Conservation (phyloP, 1,140 invertebrate genomes). For the Psilanteris sp. region DNA sequence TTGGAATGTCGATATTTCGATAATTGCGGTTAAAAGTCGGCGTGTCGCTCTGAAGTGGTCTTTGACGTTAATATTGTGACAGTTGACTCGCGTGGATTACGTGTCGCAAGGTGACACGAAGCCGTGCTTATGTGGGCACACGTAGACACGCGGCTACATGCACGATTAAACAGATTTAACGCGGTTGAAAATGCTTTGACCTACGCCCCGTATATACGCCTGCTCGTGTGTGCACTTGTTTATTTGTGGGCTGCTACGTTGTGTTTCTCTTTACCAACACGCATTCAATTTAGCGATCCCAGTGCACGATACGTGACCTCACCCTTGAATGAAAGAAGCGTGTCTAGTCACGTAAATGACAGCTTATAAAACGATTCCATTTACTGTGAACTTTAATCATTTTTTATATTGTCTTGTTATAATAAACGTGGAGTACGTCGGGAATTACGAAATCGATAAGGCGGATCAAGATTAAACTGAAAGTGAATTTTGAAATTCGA, state of each 20-base stretch:
- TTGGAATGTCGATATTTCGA: slow-evolving; percentile 43
- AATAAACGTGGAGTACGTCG: no score
- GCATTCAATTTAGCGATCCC: slow-evolving; percentile 29
- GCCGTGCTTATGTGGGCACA: slow-evolving; percentile 7
- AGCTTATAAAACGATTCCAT: slow-evolving; percentile 26
- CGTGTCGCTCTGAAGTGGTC: slow-evolving; percentile 1
- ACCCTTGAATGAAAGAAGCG: slow-evolving; percentile 71
- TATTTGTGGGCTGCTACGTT: slow-evolving; percentile 22
- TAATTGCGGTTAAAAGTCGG: slow-evolving; percentile 36
- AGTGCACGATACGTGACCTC: slow-evolving; percentile 67
- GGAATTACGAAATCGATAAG: no score
- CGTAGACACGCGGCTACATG: slow-evolving; percentile 36
- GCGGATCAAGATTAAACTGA: no score
- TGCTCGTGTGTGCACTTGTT: background rate
- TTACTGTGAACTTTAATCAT: slow-evolving; percentile 19
- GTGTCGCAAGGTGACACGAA: slow-evolving; percentile 39
- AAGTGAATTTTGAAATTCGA: no score
- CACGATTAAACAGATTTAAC: slow-evolving; percentile 56
- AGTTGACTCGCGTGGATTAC: slow-evolving; percentile 41
- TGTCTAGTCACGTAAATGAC: slow-evolving; percentile 66
- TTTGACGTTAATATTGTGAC: slow-evolving; percentile 33
- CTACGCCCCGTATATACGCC: background rate
- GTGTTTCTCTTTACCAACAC: slow-evolving; percentile 19
- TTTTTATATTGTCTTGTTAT: no score
- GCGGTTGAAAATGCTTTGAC: slow-evolving; percentile 43